phyloP scores from a whole-genome alignment of 2,797 vertebrate genomes.

The Squalus acanthias region DNA sequence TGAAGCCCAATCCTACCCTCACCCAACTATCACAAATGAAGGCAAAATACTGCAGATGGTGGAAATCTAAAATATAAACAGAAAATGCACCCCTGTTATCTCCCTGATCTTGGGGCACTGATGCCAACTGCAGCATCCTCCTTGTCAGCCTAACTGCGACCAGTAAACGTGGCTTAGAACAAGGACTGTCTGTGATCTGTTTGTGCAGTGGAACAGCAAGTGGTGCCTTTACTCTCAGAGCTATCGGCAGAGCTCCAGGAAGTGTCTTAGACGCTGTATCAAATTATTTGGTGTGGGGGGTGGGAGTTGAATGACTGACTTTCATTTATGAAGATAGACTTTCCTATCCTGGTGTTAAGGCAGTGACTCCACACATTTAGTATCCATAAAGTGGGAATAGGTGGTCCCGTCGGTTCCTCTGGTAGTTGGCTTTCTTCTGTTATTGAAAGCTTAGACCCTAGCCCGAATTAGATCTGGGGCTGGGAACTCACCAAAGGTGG shows the following conservation, averaged over 20 bases:
- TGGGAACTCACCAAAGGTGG: not conserved
- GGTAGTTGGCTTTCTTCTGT: not conserved
- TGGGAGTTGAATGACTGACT: not conserved
- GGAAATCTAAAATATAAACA: not conserved
- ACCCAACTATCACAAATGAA: not conserved
- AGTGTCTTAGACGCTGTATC: not conserved
- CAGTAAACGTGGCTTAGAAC: not conserved
- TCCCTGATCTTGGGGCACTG: not conserved
- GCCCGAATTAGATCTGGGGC: not conserved
- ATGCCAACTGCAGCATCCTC: not conserved
- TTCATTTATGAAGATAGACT: not conserved
- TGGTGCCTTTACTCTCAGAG: not conserved
- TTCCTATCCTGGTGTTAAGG: not conserved
- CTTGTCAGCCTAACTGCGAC: not conserved
- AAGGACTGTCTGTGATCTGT: not conserved
- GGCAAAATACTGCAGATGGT: too few species aligned
- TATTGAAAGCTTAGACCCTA: not conserved
- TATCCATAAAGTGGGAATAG: too few species aligned
- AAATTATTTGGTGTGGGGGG: not conserved
- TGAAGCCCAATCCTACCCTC: too few species aligned
- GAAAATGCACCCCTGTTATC: not conserved
- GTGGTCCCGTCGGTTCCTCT: not conserved
- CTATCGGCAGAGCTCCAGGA: not conserved
- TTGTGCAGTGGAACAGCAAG: not conserved
- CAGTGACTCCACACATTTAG: not conserved